Base-by-base conservation (phyloP, 2,888 invertebrate genomes). In the Agriopis leucophaearia region DNA sequence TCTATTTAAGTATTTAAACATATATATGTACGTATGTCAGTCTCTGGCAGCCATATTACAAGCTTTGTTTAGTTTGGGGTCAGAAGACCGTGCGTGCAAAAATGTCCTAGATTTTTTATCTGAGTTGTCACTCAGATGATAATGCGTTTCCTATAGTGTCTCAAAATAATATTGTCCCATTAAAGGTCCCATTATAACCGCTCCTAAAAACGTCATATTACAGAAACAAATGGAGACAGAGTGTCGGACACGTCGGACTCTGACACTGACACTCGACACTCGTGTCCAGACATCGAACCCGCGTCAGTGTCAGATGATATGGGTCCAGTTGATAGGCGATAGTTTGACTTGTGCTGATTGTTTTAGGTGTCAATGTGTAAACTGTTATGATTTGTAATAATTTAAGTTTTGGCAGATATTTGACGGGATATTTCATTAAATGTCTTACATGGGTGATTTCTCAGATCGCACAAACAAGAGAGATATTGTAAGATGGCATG, bases 171-270 rank as follows among this genome's bases (percentile, higher is more conserved):
- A 27, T 6, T 0, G 7, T 0, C 52, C 42, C 27, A 42, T 42
- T 18, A 42, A 7, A 10, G 16, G 7, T 0, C 52, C 42, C 27
- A 42, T 42, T 18, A 42, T 12, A 10, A 40, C 15, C 12, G 27
- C 27, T 27, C 3, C 42, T 10, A 13, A 38, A 50, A 69, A 64
- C 64, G 57, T 66, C 70, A 70, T 56, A 66, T 68, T 70, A 70
- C 18, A 42, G 36, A 61, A 66, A 72, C 66, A 72, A 72, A 72
- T 67, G 69, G 59, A 61, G 58, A 60, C 61, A 66, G 42, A 51
- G 56, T 63, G 67, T 57, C 55, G 44, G 54, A 58, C 58, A 27
- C 38, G 47, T 40, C 42, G 40, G 40, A 58, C 36, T 36, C 40
- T 35, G 64, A 57, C 64, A 50, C 48, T 35, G 64, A 57, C 64